phyloP scores from a whole-genome alignment of 2,888 invertebrate genomes.

The Drosophila setosimentum region DNA sequence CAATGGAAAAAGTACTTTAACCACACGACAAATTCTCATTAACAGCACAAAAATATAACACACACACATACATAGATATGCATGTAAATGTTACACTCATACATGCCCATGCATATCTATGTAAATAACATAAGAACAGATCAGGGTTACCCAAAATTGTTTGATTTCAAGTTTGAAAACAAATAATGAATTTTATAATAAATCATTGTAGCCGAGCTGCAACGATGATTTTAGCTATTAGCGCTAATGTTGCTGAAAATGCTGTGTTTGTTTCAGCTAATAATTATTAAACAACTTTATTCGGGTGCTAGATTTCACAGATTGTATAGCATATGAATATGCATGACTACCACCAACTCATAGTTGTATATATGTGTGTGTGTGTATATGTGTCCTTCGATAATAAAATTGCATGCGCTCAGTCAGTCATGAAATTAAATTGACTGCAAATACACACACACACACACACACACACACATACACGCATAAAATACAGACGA shows the following conservation, averaged over 20 bases:
- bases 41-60: not conserved
- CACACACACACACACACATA: not conserved
- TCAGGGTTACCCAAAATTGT: constrained; percentile 25
- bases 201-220: not conserved
- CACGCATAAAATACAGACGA: not conserved
- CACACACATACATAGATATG: not conserved
- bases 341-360: constrained; percentile 49
- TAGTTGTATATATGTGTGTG: constrained; percentile 39
- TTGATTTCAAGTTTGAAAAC: not conserved
- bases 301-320: constrained; percentile 39
- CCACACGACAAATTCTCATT: constrained; percentile 28
- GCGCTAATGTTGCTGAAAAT: not conserved
- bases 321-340: constrained; percentile 60
- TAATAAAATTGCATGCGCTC: constrained; percentile 78
- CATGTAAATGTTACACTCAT: not conserved
- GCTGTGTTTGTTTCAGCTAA: not conserved
- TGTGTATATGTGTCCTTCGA: constrained; percentile 77
- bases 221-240: not conserved
- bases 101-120: not conserved
- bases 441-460: constrained; percentile 80
- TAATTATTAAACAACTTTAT: constrained; percentile 69
- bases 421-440: constrained; percentile 83
- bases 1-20: constrained; percentile 30
- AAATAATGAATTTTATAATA: not conserved
- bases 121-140: not conserved